Percentiles rank a stretch among this genome's conserved stretches.
Evolutionary conservation across 1,140 invertebrate genomes (phyloP).

Genomic region (Ruditapes philippinarum): DNA sequence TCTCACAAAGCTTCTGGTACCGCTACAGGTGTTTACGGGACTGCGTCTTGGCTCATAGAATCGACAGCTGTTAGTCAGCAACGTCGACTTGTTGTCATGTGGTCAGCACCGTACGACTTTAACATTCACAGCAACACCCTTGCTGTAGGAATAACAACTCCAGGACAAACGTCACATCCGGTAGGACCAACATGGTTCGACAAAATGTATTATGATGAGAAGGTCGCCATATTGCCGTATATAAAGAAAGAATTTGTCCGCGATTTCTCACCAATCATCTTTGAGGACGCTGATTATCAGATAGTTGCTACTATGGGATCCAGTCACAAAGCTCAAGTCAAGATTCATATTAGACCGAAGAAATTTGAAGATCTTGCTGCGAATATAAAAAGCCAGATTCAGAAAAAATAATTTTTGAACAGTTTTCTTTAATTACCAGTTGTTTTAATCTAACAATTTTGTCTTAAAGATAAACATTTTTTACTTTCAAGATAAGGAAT

Average conservation of each 20-base stretch:
- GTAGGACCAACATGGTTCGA: neutral
- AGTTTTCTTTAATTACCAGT: too few relatives aligned
- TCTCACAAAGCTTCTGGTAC: neutral
- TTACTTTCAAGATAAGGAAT: too few relatives aligned
- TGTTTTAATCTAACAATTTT: too few relatives aligned
- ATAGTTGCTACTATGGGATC: neutral
- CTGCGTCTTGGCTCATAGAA: conserved; percentile 17
- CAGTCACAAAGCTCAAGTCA: neutral
- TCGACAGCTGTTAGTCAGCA: neutral
- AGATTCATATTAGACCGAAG: neutral
- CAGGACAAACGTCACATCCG: neutral
- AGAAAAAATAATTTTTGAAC: neutral
- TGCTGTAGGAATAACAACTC: neutral
- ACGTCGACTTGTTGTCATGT: conserved; percentile 30
- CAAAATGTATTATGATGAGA: neutral
- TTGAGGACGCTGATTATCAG: neutral
- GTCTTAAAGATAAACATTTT: too few relatives aligned
- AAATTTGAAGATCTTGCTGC: neutral
- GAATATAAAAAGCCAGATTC: neutral
- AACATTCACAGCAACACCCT: neutral
- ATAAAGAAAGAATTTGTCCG: neutral
- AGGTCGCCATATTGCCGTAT: neutral
- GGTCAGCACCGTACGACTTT: neutral
- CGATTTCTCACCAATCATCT: neutral
- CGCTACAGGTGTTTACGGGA: neutral